These are phyloP conservation scores for Drosophila ochracea DNA, from an alignment of 2,888 invertebrate genomes.

Conservation along the genomic window DNA sequence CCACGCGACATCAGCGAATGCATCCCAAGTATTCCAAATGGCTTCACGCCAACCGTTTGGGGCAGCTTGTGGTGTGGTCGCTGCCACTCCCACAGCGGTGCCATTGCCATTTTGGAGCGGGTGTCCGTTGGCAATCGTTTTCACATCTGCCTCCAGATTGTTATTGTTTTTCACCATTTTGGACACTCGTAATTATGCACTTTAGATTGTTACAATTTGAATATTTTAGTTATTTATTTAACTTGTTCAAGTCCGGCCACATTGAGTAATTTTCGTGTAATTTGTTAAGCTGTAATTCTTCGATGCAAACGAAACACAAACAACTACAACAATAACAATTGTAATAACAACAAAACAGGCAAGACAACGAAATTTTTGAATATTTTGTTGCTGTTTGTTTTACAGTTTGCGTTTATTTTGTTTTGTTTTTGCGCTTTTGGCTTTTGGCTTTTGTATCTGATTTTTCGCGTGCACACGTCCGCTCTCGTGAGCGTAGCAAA, in stretches of 20 bases:
- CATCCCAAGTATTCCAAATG: slow-evolving; percentile 75
- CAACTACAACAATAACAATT: slow-evolving; percentile 40
- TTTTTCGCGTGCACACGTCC: slow-evolving; percentile 84
- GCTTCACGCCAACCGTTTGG: slow-evolving; percentile 45
- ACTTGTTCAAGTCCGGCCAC: slow-evolving; percentile 31
- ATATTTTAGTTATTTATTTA: slow-evolving; percentile 26
- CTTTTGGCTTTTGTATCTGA: slow-evolving; percentile 52
- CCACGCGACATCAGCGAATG: slow-evolving; percentile 80
- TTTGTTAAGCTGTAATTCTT: slow-evolving; percentile 27
- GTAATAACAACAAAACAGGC: slow-evolving; percentile 14
- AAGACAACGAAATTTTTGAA: slow-evolving; percentile 45
- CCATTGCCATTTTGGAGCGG: slow-evolving; percentile 54
- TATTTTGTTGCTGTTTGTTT: slow-evolving; percentile 26
- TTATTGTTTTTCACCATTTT: slow-evolving; percentile 81
- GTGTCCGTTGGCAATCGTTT: slow-evolving; percentile 38
- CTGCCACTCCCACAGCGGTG: slow-evolving; percentile 28
- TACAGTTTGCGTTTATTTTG: slow-evolving; percentile 49
- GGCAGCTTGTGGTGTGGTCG: slow-evolving; percentile 4
- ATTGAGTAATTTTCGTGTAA: slow-evolving; percentile 34
- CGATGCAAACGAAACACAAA: slow-evolving; percentile 48
- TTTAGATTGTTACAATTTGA: slow-evolving; percentile 14
- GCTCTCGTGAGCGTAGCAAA: slow-evolving; percentile 84
- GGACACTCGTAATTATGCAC: slow-evolving; percentile 30
- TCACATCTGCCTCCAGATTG: slow-evolving; percentile 42
- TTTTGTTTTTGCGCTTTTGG: slow-evolving; percentile 37